A percentile compares a stretch with the other conserved stretches of the same genome.
These are phyloP conservation scores for Emydura subglobosa DNA, from an alignment of 2,113 vertebrate genomes.

Conservation along the genomic window DNA sequence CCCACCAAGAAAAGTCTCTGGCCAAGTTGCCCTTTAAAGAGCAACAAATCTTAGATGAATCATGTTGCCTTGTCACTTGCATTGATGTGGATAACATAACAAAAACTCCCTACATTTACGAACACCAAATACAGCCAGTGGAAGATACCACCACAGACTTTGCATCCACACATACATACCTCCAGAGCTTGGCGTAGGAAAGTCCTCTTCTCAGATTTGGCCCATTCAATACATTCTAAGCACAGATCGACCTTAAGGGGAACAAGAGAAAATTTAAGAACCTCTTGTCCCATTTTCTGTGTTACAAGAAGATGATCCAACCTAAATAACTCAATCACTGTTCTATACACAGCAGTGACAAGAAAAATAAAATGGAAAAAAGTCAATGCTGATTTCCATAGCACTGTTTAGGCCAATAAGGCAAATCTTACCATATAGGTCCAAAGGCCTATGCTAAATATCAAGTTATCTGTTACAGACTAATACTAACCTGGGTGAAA, in stretches of 20 bases:
- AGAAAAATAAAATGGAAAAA: not conserved
- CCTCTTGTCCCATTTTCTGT: not conserved
- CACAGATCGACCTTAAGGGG: slow-evolving; percentile 89
- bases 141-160: fast-evolving
- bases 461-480: not conserved
- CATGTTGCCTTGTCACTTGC: fast-evolving
- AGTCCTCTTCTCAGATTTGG: slow-evolving; percentile 98
- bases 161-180: slow-evolving; percentile 70
- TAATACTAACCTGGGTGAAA: not conserved
- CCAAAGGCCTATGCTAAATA: not conserved
- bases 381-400: not conserved
- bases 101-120: fast-evolving
- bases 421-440: not conserved
- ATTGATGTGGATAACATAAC: not conserved
- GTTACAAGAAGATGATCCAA: not conserved
- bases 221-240: slow-evolving; percentile 99
- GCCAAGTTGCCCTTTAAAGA: not conserved
- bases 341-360: not conserved
- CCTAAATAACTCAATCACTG: not conserved
- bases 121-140: not conserved
- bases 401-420: fast-evolving
- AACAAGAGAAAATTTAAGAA: slow-evolving; percentile 8
- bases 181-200: slow-evolving; percentile 98
- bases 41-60: fast-evolving
- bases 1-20: not conserved